These are phyloP conservation scores for Mycogona germanica DNA, from an alignment of 2,888 invertebrate species.

Conservation along the genomic window DNA sequence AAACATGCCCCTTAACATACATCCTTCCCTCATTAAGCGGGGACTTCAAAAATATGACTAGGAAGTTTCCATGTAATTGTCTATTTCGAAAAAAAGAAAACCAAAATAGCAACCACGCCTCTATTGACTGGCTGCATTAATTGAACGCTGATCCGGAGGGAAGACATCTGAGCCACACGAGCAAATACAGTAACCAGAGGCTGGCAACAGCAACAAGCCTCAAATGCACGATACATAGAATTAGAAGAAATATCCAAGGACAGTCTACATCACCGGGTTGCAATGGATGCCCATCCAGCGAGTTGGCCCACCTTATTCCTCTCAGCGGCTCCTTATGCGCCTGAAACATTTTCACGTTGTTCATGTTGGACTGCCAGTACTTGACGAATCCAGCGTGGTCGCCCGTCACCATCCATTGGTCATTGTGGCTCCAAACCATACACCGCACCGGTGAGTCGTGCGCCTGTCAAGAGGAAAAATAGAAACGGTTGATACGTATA, in stretches of 20 bases:
- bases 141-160: no score
- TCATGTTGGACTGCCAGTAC: slow-evolving; percentile 99
- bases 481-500: no score
- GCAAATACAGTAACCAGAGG: no score
- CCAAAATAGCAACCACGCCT: no score
- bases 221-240: slow-evolving; percentile 4
- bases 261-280: slow-evolving; percentile 15
- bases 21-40: no score
- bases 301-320: slow-evolving; percentile 69
- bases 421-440: slow-evolving; percentile 99
- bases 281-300: slow-evolving; percentile 12
- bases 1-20: no score
- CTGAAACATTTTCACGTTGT: slow-evolving; percentile 99
- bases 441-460: slow-evolving; percentile 98
- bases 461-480: slow-evolving; percentile 48
- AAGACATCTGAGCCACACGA: no score
- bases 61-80: no score
- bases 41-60: no score
- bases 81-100: no score
- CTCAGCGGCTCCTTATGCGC: slow-evolving; percentile 99
- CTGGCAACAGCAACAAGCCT: background rate
- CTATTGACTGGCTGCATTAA: no score
- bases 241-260: slow-evolving; percentile 13
- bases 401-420: slow-evolving; percentile 99
- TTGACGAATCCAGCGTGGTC: slow-evolving; percentile 98